phyloP scores from a whole-genome alignment of 2,888 invertebrate species.

The Busseola fusca region DNA sequence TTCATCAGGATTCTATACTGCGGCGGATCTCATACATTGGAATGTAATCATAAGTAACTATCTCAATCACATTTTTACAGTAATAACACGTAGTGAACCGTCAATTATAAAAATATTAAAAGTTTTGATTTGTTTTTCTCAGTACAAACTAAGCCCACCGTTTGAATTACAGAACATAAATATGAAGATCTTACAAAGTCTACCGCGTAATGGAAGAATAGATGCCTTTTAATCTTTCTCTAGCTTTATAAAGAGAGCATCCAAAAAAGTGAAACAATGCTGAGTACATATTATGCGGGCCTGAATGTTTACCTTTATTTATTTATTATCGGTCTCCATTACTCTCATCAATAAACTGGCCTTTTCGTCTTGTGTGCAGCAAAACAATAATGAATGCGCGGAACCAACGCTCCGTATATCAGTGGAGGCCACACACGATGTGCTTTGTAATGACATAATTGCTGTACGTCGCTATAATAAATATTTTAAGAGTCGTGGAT shows the following conservation, averaged over 20 bases:
- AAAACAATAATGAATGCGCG: conserved; percentile 60
- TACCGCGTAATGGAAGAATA: conserved; percentile 13
- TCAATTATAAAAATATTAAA: conserved; percentile 28
- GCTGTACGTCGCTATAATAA: conserved; percentile 37
- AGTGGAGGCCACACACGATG: conserved; percentile 60
- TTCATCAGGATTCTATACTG: conserved; percentile 71
- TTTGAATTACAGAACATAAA: too few species aligned
- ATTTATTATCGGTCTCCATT: conserved; percentile 53
- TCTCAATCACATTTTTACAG: conserved; percentile 36
- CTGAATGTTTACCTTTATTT: conserved; percentile 59
- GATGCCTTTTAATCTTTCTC: conserved; percentile 24
- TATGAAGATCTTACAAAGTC: too few species aligned
- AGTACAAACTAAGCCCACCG: neutral
- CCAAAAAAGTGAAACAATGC: conserved; percentile 45
- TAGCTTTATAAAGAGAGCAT: conserved; percentile 23
- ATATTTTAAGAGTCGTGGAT: conserved; percentile 40
- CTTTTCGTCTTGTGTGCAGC: conserved; percentile 51
- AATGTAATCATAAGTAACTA: conserved; percentile 53
- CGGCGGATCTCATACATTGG: conserved; percentile 45
- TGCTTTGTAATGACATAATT: conserved; percentile 62
- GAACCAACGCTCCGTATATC: conserved; percentile 39
- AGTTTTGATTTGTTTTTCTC: conserved; percentile 1
- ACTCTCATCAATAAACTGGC: conserved; percentile 54
- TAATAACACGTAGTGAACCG: conserved; percentile 25
- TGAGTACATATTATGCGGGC: conserved; percentile 56